Evolutionary conservation across 2,113 vertebrate genomes (phyloP).

Genomic region (Gadus macrocephalus): DNA sequence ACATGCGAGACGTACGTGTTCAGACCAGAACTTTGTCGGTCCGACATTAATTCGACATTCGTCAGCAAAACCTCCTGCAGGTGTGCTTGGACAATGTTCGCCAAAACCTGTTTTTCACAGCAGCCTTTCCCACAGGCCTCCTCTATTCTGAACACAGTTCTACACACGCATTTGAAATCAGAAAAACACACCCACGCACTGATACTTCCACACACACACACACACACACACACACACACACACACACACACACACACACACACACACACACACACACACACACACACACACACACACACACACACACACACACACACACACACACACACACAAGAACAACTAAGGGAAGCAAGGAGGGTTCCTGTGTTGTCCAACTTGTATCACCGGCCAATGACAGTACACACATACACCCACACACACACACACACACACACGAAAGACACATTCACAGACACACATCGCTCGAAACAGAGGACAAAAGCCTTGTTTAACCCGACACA

Average conservation of each 20-base stretch:
- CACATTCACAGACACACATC: neutral
- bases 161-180: neutral
- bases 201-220: neutral
- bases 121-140: neutral
- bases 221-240: neutral
- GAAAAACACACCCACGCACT: too few relatives aligned
- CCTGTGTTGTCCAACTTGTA: neutral
- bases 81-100: neutral
- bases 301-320: neutral
- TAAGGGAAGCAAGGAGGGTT: neutral
- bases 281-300: neutral
- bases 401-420: neutral
- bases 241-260: neutral
- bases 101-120: too few relatives aligned
- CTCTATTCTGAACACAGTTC: neutral
- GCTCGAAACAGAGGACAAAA: constrained; percentile 37
- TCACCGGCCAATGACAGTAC: neutral
- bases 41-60: too few relatives aligned
- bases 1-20: too few relatives aligned
- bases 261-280: neutral
- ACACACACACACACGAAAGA: neutral
- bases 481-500: constrained; percentile 13
- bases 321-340: neutral
- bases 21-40: too few relatives aligned
- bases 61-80: neutral